Conservation (phyloP, 2,797 vertebrate species). For the Ptychadena robeensis region DNA sequence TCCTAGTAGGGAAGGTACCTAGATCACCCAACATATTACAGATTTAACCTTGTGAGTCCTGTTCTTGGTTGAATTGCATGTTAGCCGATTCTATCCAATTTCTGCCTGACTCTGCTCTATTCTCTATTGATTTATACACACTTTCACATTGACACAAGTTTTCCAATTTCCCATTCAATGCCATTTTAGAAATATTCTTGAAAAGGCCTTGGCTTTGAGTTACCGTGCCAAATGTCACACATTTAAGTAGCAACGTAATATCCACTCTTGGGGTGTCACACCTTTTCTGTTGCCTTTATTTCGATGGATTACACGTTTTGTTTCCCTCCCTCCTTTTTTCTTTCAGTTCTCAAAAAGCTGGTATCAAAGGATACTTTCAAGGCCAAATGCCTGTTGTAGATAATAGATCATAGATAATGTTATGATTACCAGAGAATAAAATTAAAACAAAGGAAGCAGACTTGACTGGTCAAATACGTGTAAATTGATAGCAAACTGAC, state of each 20-base stretch:
- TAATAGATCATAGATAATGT: conserved; percentile 57
- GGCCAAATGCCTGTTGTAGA: conserved; percentile 45
- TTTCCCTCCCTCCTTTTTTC: not conserved
- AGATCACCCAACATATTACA: not conserved
- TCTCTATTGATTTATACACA: not conserved
- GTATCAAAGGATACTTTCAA: not conserved
- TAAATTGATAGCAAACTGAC: conserved; percentile 96
- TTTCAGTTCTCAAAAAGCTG: not conserved
- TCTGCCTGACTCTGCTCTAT: not conserved
- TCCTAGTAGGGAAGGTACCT: too few species aligned
- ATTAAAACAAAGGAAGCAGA: conserved; percentile 80
- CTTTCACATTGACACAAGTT: too few species aligned
- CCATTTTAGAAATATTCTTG: not conserved
- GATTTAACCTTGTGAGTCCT: not conserved
- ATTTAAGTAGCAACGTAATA: conserved; percentile 10
- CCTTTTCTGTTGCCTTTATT: not conserved
- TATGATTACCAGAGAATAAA: conserved; percentile 64
- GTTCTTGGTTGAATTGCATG: not conserved
- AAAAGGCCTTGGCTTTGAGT: not conserved
- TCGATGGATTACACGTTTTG: not conserved
- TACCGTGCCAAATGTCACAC: not conserved
- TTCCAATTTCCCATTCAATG: not conserved
- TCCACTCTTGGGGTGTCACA: not conserved
- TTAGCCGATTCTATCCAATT: not conserved
- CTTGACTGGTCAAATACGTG: conserved; percentile 91